These are phyloP conservation scores for Patiria pectinifera DNA, from an alignment of 53 echinoderm and acorn worm species.

Conservation along the genomic window DNA sequence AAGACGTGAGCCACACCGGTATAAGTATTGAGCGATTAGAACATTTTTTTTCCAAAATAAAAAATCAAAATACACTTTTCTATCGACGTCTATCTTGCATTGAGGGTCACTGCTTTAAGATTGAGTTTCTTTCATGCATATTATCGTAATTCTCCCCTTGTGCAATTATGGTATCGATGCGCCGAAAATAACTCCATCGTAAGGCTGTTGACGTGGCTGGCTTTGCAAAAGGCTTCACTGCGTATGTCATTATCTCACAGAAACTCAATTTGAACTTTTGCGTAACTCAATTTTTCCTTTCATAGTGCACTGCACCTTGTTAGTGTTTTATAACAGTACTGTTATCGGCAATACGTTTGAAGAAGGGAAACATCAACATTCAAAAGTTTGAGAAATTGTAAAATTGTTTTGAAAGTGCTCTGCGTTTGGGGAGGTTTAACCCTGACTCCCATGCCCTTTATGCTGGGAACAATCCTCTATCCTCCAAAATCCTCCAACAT, in stretches of 20 bases:
- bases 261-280: constrained; percentile 10
- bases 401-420: no score
- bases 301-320: neutral
- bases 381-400: neutral
- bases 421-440: no score
- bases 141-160: neutral
- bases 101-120: neutral
- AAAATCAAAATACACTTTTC: neutral
- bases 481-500: no score
- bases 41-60: no score
- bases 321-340: neutral
- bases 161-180: no score
- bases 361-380: neutral
- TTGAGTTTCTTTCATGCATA: neutral
- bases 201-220: neutral
- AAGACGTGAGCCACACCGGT: no score
- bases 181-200: neutral
- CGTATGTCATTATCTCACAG: neutral
- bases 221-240: neutral
- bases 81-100: neutral
- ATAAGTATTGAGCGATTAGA: no score
- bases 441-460: no score
- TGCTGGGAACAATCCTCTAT: no score
- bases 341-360: neutral
- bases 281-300: neutral